Conservation (phyloP, 2,797 vertebrate genomes). For the Perodicticus potto region DNA sequence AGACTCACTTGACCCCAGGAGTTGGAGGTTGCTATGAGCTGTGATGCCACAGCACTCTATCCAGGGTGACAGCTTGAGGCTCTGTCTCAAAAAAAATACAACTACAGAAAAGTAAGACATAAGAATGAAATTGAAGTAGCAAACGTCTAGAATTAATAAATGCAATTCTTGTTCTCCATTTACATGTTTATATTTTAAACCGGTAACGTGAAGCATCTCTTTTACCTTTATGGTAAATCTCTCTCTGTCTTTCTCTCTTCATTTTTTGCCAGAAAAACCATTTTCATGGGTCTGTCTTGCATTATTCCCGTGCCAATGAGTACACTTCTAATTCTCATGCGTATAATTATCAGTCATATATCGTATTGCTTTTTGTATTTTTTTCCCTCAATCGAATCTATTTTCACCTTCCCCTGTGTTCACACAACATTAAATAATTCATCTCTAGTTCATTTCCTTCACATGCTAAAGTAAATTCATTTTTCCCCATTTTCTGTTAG, state of each 20-base stretch:
- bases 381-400: neutral
- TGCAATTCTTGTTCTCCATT: neutral
- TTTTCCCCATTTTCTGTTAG: neutral
- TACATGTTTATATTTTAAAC: neutral
- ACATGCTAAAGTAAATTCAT: neutral
- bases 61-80: no score
- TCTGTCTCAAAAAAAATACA: neutral
- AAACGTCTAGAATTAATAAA: no score
- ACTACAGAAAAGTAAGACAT: neutral
- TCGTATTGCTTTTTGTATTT: neutral
- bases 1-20: no score
- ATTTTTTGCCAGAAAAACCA: neutral
- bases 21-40: no score
- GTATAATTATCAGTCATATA: fast-evolving
- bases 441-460: neutral
- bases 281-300: neutral
- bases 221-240: neutral
- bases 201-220: fast-evolving
- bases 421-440: neutral
- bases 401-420: neutral
- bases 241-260: fast-evolving
- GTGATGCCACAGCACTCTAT: no score
- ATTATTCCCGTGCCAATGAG: neutral
- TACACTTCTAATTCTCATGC: no score
- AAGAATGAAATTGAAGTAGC: neutral